phyloP scores from a whole-genome alignment of 2,797 vertebrate species.

The Phalloptychus januarius region DNA sequence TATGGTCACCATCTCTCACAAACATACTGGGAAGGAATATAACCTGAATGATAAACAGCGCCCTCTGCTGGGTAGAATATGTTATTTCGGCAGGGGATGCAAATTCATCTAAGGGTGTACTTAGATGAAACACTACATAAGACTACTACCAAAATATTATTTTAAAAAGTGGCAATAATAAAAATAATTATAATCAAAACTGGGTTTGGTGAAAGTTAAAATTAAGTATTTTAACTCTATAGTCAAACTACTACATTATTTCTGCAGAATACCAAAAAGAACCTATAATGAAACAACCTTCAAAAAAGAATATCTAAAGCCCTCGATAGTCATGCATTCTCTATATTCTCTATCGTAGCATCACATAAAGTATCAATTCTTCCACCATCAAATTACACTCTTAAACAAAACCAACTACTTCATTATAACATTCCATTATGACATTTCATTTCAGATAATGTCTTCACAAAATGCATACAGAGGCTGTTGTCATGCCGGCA shows the following conservation, averaged over 20 bases:
- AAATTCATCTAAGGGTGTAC: neutral
- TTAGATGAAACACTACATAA: neutral
- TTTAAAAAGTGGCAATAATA: neutral
- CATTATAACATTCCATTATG: neutral
- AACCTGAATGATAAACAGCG: slow-evolving; percentile 64
- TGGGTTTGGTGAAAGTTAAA: neutral
- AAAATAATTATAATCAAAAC: neutral
- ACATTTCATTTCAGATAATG: neutral
- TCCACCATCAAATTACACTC: slow-evolving; percentile 20
- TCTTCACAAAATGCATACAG: neutral
- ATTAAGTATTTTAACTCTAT: neutral
- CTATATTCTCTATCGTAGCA: slow-evolving; percentile 4
- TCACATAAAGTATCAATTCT: slow-evolving; percentile 1
- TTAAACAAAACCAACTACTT: neutral
- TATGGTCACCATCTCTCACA: neutral
- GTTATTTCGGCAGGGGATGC: neutral
- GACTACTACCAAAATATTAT: neutral
- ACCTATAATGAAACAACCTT: slow-evolving; percentile 9
- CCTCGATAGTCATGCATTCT: slow-evolving; percentile 13
- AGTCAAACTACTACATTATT: neutral
- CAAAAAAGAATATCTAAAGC: slow-evolving; percentile 24
- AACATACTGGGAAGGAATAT: slow-evolving; percentile 1
- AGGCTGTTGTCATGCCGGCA: slow-evolving; percentile 12
- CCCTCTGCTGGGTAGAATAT: slow-evolving; percentile 74
- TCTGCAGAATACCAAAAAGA: neutral